Percentiles rank a stretch among this genome's conserved stretches.
Evolutionary conservation across 1,140 invertebrate genomes (phyloP).

Genomic region (Bilobella aurantiaca): DNA sequence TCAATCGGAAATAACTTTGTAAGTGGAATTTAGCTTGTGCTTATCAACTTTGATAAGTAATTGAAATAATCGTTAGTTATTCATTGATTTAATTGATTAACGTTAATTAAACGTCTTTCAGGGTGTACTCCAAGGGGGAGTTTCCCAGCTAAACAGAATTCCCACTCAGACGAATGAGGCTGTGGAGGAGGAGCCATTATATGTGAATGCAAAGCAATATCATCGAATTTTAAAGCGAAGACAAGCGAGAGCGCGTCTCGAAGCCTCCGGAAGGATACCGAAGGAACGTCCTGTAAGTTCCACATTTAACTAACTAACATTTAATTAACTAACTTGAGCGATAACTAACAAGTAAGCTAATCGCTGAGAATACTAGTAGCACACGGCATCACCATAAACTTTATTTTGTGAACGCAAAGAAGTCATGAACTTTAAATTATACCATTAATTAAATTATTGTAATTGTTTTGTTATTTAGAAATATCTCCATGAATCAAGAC

Average conservation of each 20-base stretch:
- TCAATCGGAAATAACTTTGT: no score
- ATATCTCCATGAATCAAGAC: slow-evolving; percentile 97
- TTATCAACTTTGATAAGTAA: no score
- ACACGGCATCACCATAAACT: not conserved
- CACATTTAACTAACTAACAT: not conserved
- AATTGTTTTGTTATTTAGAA: slow-evolving; percentile 51
- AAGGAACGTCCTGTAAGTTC: slow-evolving; percentile 76
- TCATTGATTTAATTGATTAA: not conserved
- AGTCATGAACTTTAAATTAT: no score
- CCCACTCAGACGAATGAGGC: slow-evolving; percentile 57
- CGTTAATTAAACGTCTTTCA: slow-evolving; percentile 50
- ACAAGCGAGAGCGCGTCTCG: slow-evolving; percentile 79
- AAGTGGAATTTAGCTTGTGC: no score
- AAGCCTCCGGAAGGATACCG: slow-evolving; percentile 87
- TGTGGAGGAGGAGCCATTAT: slow-evolving; percentile 84
- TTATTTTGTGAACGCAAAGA: not conserved
- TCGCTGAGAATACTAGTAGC: no score
- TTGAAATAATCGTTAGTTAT: slow-evolving; percentile 48
- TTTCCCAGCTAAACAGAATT: slow-evolving; percentile 52
- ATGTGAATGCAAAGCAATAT: slow-evolving; percentile 98
- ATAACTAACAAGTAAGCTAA: no score
- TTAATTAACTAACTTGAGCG: no score
- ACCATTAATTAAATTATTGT: slow-evolving; percentile 6
- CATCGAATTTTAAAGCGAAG: slow-evolving; percentile 80
- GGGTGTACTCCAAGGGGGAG: slow-evolving; percentile 43